phyloP scores from a whole-genome alignment of 2,888 invertebrate genomes.

The Drosophila buzzatii region DNA sequence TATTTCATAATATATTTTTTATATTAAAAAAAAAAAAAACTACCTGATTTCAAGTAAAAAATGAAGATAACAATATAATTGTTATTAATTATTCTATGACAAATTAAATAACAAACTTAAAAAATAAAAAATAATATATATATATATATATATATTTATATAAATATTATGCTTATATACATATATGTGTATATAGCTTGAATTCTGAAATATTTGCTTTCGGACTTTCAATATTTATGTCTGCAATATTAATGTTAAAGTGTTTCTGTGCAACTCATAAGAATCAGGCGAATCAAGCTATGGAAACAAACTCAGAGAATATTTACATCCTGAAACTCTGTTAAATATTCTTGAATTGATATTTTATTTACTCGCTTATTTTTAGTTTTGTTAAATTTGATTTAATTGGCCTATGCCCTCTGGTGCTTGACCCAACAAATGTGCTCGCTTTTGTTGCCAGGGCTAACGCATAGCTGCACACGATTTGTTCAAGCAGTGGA shows the following conservation, averaged over 20 bases:
- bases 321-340: neutral
- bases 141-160: no score
- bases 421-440: neutral
- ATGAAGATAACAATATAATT: no score
- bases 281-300: neutral
- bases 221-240: neutral
- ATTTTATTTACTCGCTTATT: neutral
- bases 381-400: slow-evolving; percentile 1
- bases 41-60: no score
- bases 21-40: no score
- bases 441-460: slow-evolving; percentile 37
- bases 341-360: slow-evolving; percentile 1
- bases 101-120: no score
- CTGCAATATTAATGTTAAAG: neutral
- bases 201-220: neutral
- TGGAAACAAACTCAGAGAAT: neutral
- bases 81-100: no score
- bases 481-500: slow-evolving; percentile 41
- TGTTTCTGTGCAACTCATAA: neutral
- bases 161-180: no score
- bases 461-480: slow-evolving; percentile 16
- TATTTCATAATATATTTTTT: no score
- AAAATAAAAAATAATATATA: no score
- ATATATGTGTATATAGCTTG: no score
- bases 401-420: neutral